Conservation (phyloP, 37 sponge, comb jelly and placozoan genomes). For the Diacarnus erythraeanus region DNA sequence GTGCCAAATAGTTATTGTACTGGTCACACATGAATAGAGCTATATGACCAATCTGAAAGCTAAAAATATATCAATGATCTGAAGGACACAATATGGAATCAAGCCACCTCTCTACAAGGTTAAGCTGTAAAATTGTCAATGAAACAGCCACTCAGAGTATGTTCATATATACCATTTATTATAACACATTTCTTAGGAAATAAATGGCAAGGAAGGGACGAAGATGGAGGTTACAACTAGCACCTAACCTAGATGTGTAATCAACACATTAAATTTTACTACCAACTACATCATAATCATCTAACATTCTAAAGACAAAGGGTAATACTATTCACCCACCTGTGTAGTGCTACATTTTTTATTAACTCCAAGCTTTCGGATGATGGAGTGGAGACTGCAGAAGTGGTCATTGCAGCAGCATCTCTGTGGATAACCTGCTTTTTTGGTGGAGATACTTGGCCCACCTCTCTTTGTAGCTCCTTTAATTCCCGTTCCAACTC, state of each 20-base stretch:
- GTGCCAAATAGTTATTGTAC: slow-evolving; percentile 48
- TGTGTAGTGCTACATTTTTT: background rate
- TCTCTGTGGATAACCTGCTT: background rate
- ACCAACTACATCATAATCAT: no score
- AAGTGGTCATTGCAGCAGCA: background rate
- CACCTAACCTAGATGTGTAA: no score
- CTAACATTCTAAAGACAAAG: no score
- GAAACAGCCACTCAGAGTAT: no score
- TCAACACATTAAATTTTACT: no score
- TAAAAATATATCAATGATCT: background rate
- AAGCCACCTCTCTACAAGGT: no score
- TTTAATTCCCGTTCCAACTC: slow-evolving; percentile 55
- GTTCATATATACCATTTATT: no score
- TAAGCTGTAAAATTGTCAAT: no score
- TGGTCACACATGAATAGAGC: slow-evolving; percentile 55
- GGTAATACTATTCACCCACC: background rate
- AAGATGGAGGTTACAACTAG: no score
- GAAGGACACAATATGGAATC: no score
- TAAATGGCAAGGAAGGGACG: no score
- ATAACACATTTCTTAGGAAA: no score
- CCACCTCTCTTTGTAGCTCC: slow-evolving; percentile 21
- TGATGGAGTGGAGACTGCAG: background rate
- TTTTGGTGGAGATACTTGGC: background rate
- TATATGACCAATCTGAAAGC: slow-evolving; percentile 49
- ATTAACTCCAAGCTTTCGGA: background rate